These are phyloP conservation scores for Dendrocincla fuliginosa DNA, from an alignment of 2,797 vertebrate species.

Conservation along the genomic window DNA sequence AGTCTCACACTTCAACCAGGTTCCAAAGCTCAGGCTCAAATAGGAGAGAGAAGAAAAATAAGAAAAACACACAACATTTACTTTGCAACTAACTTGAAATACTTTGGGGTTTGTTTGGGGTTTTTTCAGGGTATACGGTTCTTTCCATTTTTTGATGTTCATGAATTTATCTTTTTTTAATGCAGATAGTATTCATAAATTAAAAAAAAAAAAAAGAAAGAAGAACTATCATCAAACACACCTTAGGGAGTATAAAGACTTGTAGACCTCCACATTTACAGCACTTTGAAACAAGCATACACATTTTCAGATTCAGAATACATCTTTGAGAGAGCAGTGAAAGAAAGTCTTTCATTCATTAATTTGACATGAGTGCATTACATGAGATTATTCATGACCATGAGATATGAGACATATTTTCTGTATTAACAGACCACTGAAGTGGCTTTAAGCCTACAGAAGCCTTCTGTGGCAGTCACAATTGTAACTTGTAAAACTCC, in stretches of 20 bases:
- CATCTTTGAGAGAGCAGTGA: neutral
- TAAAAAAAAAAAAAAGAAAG: neutral
- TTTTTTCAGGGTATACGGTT: neutral
- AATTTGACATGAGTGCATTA: neutral
- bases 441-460: neutral
- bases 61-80: neutral
- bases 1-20: neutral
- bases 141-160: neutral
- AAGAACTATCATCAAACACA: neutral
- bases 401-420: neutral
- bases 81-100: neutral
- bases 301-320: neutral
- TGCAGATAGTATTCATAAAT: neutral
- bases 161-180: neutral
- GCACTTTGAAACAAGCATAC: neutral
- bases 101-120: neutral
- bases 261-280: neutral
- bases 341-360: neutral
- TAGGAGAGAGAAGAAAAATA: neutral
- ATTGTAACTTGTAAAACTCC: neutral
- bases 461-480: neutral
- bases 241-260: neutral
- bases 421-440: neutral
- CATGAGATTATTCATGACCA: neutral
- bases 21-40: neutral